Percentiles rank a stretch among this genome's conserved stretches.
Conservation (phyloP, 2,113 vertebrate species). For the Garra rufa region DNA sequence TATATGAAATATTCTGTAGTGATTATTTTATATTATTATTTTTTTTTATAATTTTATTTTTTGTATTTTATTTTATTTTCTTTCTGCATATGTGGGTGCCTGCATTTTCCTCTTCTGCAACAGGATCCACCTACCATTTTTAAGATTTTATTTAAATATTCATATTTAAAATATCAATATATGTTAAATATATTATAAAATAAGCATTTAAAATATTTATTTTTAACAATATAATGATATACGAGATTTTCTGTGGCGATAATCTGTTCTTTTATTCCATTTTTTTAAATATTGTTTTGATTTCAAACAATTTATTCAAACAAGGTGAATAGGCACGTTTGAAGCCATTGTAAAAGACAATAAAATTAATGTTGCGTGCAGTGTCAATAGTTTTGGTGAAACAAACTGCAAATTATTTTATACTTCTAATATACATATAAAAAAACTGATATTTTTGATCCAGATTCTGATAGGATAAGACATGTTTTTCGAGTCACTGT, state of each 20-base stretch:
- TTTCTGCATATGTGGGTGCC: no score
- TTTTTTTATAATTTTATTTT: no score
- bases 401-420: neutral
- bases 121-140: neutral
- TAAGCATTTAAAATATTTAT: neutral
- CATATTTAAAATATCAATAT: neutral
- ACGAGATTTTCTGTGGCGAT: neutral
- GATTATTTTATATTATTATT: no score
- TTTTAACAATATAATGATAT: neutral
- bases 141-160: no score
- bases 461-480: neutral
- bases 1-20: neutral
- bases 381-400: neutral
- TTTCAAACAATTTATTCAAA: neutral
- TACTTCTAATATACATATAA: neutral
- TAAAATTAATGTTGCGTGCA: neutral
- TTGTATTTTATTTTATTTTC: no score
- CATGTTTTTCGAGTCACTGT: no score
- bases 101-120: no score
- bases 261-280: neutral
- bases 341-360: neutral
- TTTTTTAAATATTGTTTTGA: neutral
- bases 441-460: neutral
- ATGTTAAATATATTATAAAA: neutral
- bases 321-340: neutral